phyloP scores from a whole-genome alignment of 2,113 vertebrate genomes.

The Macquaria australasica region DNA sequence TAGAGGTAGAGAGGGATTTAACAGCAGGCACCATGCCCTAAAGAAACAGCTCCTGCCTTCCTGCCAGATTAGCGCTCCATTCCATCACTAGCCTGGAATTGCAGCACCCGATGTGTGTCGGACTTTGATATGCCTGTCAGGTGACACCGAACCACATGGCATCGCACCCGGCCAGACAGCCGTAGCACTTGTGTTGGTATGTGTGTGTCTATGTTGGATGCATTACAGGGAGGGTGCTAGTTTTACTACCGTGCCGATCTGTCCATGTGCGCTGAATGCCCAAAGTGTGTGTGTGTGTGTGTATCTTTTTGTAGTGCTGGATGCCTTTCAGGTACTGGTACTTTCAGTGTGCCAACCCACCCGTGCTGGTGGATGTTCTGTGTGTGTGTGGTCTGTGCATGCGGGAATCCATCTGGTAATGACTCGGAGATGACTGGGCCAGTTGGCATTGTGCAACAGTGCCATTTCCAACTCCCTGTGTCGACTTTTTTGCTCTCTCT shows the following conservation, averaged over 20 bases:
- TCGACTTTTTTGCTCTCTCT: slow-evolving; percentile 50
- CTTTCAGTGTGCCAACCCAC: slow-evolving; percentile 38
- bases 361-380: slow-evolving; percentile 24
- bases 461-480: slow-evolving; percentile 70
- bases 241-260: slow-evolving; percentile 49
- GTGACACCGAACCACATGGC: slow-evolving; percentile 60
- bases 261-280: slow-evolving; percentile 15
- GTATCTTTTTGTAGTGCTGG: slow-evolving; percentile 32
- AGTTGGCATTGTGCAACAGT: slow-evolving; percentile 66
- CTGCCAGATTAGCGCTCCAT: slow-evolving; percentile 67
- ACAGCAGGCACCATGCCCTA: slow-evolving; percentile 64
- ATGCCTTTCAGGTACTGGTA: slow-evolving; percentile 58
- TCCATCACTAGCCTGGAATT: slow-evolving; percentile 57
- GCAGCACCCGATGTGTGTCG: slow-evolving; percentile 31
- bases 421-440: slow-evolving; percentile 67
- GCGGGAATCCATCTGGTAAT: slow-evolving; percentile 76
- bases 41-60: slow-evolving; percentile 65
- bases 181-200: slow-evolving; percentile 21
- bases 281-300: slow-evolving; percentile 20
- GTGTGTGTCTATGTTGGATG: slow-evolving; percentile 35
- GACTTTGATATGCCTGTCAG: slow-evolving; percentile 58
- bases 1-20: slow-evolving; percentile 65
- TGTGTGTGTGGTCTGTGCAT: slow-evolving; percentile 31
- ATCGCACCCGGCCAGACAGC: slow-evolving; percentile 39
- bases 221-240: slow-evolving; percentile 43